These are phyloP conservation scores for Papilio machaon DNA, from an alignment of 1,140 invertebrate species.

Conservation along the genomic window DNA sequence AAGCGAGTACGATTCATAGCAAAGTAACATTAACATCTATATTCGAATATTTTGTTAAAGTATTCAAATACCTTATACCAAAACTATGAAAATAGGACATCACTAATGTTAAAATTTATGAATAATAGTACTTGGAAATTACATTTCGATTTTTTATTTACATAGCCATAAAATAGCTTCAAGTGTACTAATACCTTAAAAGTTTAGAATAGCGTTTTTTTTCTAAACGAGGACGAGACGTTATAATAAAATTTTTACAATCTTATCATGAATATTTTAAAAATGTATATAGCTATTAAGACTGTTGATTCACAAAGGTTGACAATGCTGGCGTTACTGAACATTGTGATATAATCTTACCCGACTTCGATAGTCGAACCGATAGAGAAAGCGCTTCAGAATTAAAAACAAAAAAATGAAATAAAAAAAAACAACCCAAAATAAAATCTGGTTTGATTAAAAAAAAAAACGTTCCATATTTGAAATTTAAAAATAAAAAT, in stretches of 20 bases:
- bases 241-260: neutral
- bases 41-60: too few relatives aligned
- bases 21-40: too few relatives aligned
- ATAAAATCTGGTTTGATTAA: neutral
- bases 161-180: neutral
- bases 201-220: neutral
- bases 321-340: neutral
- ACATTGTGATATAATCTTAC: slow-evolving; percentile 53
- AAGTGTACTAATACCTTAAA: neutral
- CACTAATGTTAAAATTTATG: neutral
- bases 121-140: neutral
- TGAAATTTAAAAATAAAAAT: slow-evolving; percentile 20
- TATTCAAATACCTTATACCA: too few relatives aligned
- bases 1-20: neutral
- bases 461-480: neutral
- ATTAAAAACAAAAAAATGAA: slow-evolving; percentile 46
- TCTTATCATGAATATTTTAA: neutral
- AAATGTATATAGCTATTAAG: neutral
- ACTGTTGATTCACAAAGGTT: neutral
- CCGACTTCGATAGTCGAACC: slow-evolving; percentile 73
- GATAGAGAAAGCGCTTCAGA: slow-evolving; percentile 65
- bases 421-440: slow-evolving; percentile 35
- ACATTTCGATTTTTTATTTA: neutral
- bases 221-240: too few relatives aligned
- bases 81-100: too few relatives aligned